These are phyloP conservation scores for Hassar affinis DNA, from an alignment of 2,113 vertebrate genomes.

Conservation along the genomic window DNA sequence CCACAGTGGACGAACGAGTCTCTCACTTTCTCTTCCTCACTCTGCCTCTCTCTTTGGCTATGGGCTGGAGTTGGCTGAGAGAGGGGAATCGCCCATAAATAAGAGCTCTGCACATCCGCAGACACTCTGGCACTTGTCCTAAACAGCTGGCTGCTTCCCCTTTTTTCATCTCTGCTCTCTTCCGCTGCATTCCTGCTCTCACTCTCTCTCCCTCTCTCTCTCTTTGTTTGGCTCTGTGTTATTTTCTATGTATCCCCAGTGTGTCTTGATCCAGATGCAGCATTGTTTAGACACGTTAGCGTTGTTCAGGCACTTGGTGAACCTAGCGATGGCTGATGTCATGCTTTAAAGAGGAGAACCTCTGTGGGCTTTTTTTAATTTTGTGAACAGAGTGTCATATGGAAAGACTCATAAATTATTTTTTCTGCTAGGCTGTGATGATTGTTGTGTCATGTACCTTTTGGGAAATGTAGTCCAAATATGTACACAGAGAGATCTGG, in stretches of 20 bases:
- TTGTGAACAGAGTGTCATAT: background rate
- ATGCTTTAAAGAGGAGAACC: conserved; percentile 68
- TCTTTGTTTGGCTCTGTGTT: conserved; percentile 6
- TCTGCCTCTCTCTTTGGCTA: conserved; percentile 27
- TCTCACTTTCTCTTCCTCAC: conserved; percentile 28
- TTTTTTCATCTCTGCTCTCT: conserved; percentile 64
- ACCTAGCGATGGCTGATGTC: conserved; percentile 69
- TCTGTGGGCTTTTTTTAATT: conserved; percentile 31
- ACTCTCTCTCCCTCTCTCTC: conserved; percentile 8
- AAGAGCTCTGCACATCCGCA: conserved; percentile 64
- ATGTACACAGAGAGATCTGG: background rate
- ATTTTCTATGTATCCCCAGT: conserved; percentile 38
- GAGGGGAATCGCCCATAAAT: conserved; percentile 67
- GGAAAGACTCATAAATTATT: background rate
- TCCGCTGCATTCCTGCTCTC: conserved; percentile 62
- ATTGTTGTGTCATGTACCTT: no score
- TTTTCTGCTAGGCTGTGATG: background rate
- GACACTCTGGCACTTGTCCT: conserved; percentile 62
- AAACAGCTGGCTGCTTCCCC: conserved; percentile 67
- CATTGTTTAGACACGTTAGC: conserved; percentile 72
- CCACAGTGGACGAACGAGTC: background rate
- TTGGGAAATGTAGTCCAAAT: background rate
- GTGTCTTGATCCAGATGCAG: conserved; percentile 69
- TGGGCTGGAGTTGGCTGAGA: conserved; percentile 30
- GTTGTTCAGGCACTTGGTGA: conserved; percentile 59